phyloP scores from a whole-genome alignment of 2,797 vertebrate species.

The Scolopax rusticola region DNA sequence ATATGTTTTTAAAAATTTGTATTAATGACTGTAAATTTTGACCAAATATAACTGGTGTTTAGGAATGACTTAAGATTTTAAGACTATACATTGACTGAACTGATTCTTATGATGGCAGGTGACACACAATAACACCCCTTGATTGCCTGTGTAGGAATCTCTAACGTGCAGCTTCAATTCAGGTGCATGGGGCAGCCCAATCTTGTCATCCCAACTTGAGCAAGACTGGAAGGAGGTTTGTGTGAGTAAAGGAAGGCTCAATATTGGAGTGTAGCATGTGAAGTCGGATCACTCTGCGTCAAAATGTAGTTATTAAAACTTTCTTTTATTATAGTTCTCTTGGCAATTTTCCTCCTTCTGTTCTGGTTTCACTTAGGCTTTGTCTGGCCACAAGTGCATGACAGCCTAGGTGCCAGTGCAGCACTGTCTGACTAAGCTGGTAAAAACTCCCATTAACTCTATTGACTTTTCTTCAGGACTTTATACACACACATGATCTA shows the following conservation, averaged over 20 bases:
- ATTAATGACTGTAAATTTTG: not conserved
- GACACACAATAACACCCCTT: not conserved
- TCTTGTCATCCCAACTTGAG: not conserved
- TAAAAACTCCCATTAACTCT: slow-evolving; percentile 38
- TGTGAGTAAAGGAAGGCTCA: not conserved
- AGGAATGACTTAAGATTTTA: not conserved
- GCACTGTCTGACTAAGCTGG: slow-evolving; percentile 20
- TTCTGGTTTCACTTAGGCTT: slow-evolving; percentile 64
- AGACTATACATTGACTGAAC: not conserved
- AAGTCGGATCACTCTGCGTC: not conserved
- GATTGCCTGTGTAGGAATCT: not conserved
- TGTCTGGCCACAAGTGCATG: slow-evolving; percentile 56
- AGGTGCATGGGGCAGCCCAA: not conserved
- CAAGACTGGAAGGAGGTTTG: not conserved
- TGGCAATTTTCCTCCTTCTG: slow-evolving; percentile 53
- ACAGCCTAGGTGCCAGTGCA: slow-evolving; percentile 40
- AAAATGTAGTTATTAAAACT: slow-evolving; percentile 43
- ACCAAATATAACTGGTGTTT: not conserved
- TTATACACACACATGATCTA: not conserved
- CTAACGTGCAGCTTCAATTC: not conserved
- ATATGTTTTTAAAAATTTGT: not conserved
- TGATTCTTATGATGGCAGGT: not conserved
- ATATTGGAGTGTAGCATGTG: not conserved
- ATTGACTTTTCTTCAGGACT: not conserved
- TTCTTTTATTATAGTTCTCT: slow-evolving; percentile 39